These are phyloP conservation scores for Bolborhynchus lineola DNA, from an alignment of 2,113 vertebrate genomes.

Conservation along the genomic window DNA sequence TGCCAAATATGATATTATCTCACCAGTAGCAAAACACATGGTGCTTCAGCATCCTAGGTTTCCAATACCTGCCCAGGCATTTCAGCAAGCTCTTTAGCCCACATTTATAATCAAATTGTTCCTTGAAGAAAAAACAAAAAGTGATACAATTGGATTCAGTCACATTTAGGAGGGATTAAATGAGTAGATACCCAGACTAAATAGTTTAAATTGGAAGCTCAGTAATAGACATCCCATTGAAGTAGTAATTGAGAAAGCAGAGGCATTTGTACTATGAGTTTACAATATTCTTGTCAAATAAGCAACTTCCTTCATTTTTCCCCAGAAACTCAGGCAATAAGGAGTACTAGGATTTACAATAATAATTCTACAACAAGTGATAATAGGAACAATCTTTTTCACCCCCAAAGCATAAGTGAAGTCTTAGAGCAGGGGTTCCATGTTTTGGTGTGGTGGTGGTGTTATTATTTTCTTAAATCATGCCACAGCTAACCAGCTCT, in stretches of 20 bases:
- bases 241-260: background rate
- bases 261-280: background rate
- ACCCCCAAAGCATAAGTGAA: background rate
- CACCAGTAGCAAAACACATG: background rate
- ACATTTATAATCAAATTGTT: background rate
- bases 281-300: background rate
- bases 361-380: background rate
- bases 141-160: background rate
- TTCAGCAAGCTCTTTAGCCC: background rate
- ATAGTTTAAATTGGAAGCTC: background rate
- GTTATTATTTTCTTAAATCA: background rate
- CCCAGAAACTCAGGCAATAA: background rate
- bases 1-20: background rate
- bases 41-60: background rate
- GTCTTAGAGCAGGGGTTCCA: background rate
- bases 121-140: background rate
- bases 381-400: background rate
- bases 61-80: background rate
- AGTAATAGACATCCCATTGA: background rate
- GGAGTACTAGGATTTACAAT: background rate
- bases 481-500: background rate
- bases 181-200: background rate
- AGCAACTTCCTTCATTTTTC: background rate
- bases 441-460: too few relatives aligned
- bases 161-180: background rate